These are phyloP conservation scores for Melolontha melolontha DNA, from an alignment of 2,888 invertebrate species.

Conservation along the genomic window DNA sequence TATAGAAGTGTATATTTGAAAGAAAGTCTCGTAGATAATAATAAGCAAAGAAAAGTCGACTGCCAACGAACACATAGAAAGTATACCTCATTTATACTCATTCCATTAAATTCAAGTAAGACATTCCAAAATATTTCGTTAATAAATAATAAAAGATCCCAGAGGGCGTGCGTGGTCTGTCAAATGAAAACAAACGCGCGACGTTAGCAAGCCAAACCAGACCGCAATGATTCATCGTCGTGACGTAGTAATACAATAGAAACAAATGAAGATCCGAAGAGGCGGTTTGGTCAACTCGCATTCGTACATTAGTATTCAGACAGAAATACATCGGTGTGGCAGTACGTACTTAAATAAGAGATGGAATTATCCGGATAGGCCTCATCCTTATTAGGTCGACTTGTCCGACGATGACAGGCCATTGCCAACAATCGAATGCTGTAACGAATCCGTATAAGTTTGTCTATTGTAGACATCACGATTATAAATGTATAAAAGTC, in stretches of 20 bases:
- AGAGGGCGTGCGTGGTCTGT: slow-evolving; percentile 33
- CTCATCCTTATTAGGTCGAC: slow-evolving; percentile 32
- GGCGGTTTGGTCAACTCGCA: slow-evolving; percentile 12
- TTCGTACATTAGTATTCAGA: slow-evolving; percentile 20
- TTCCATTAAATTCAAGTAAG: slow-evolving; percentile 25
- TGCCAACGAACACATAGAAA: no score
- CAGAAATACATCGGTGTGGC: neutral
- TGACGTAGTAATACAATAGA: slow-evolving; percentile 26
- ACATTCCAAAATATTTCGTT: slow-evolving; percentile 22
- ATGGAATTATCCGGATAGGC: slow-evolving; percentile 28
- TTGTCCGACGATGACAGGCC: slow-evolving; percentile 33
- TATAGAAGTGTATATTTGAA: no score
- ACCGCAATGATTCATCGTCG: slow-evolving; percentile 26
- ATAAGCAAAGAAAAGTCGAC: no score
- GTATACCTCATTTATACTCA: neutral
- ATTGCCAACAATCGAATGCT: slow-evolving; percentile 8
- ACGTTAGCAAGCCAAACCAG: slow-evolving; percentile 37
- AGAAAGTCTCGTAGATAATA: no score
- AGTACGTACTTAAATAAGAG: neutral
- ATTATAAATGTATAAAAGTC: slow-evolving; percentile 15
- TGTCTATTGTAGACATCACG: slow-evolving; percentile 18
- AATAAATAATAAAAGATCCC: slow-evolving; percentile 32
- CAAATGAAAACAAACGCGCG: slow-evolving; percentile 34
- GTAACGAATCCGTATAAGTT: slow-evolving; percentile 16
- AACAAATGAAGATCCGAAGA: slow-evolving; percentile 26